Evolutionary conservation across 2,797 vertebrate species (phyloP).

Genomic region (Trichosurus vulpecula): DNA sequence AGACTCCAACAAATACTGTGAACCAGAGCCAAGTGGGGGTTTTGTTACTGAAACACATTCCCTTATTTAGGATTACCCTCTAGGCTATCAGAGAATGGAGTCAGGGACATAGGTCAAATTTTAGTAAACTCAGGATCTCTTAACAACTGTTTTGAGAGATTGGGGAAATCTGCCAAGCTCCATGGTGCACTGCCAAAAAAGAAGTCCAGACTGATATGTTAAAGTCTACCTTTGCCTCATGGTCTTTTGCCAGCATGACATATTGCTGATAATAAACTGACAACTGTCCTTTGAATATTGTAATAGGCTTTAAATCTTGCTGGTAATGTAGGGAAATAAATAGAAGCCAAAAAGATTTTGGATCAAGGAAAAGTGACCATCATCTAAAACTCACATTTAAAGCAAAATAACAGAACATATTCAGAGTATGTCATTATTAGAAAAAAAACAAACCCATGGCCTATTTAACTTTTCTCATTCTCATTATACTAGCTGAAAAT

Average conservation of each 20-base stretch:
- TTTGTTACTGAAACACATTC: neutral
- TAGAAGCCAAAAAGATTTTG: conserved; percentile 35
- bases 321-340: conserved; percentile 53
- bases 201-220: neutral
- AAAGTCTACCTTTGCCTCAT: neutral
- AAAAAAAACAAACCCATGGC: neutral
- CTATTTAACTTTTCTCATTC: neutral
- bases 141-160: neutral
- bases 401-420: conserved; percentile 30
- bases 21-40: neutral
- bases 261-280: conserved; percentile 47
- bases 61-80: conserved; percentile 26
- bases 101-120: neutral
- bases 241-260: neutral
- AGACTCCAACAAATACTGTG: neutral
- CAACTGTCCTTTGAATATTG: conserved; percentile 15
- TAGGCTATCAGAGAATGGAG: neutral
- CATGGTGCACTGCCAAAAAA: conserved; percentile 2
- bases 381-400: conserved; percentile 31
- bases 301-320: conserved; percentile 43
- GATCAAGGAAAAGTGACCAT: conserved; percentile 25
- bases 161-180: neutral
- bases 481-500: neutral
- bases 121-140: neutral
- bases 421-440: neutral